Percentiles rank a stretch among this genome's conserved stretches.
These are phyloP conservation scores for Mareca strepera DNA, from an alignment of 2,797 vertebrate species.

Conservation along the genomic window DNA sequence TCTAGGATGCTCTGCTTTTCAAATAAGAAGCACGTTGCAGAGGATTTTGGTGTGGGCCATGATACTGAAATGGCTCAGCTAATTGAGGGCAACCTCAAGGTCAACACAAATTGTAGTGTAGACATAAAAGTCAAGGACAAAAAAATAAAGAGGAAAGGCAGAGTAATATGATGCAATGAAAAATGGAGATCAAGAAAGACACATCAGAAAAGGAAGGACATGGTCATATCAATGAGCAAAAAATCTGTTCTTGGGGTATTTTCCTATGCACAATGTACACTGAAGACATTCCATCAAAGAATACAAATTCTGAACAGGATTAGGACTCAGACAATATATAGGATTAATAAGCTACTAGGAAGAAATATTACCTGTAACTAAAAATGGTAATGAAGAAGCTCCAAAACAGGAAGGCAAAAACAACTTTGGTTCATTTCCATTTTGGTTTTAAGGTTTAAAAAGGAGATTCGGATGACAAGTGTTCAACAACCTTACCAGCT, in stretches of 20 bases:
- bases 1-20: background rate
- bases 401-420: background rate
- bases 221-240: background rate
- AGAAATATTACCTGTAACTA: background rate
- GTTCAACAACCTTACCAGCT: background rate
- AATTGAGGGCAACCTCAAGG: conserved; percentile 59
- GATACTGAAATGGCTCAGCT: conserved; percentile 6
- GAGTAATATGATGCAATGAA: conserved; percentile 7
- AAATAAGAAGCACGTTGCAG: background rate
- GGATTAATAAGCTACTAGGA: background rate
- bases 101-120: conserved; percentile 20
- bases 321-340: background rate
- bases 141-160: conserved; percentile 40
- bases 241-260: background rate
- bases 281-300: background rate
- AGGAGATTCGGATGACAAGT: background rate
- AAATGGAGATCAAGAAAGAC: background rate
- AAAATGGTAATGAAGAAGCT: background rate
- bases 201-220: background rate
- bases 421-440: background rate
- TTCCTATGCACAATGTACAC: background rate
- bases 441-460: background rate
- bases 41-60: background rate
- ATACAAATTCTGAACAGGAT: background rate
- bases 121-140: conserved; percentile 47